phyloP scores from a whole-genome alignment of 2,888 invertebrate species.

The Rhodophaea formosa region DNA sequence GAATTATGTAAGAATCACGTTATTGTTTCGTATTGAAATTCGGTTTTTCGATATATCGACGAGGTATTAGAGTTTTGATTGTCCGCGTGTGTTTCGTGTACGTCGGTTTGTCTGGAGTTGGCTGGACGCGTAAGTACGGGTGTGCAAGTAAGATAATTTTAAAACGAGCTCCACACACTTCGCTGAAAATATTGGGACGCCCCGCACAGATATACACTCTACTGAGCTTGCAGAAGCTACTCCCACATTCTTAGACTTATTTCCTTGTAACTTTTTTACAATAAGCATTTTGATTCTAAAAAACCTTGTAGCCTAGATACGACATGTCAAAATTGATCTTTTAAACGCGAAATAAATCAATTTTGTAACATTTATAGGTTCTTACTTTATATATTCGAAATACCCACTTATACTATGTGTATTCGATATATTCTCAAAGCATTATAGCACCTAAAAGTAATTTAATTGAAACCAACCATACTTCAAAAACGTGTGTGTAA shows the following conservation, averaged over 20 bases:
- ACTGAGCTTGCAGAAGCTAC: not conserved
- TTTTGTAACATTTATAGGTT: no score
- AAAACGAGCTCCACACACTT: slow-evolving; percentile 46
- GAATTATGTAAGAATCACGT: slow-evolving; percentile 74
- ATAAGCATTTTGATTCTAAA: not conserved
- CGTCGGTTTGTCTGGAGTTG: slow-evolving; percentile 38
- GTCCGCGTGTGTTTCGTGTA: slow-evolving; percentile 49
- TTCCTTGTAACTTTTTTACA: not conserved
- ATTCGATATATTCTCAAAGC: no score
- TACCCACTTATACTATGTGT: no score
- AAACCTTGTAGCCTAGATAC: no score
- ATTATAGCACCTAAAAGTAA: not conserved
- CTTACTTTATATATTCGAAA: no score
- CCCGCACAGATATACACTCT: not conserved
- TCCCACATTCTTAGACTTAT: not conserved
- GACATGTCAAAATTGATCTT: no score
- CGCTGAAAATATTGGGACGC: slow-evolving; percentile 10
- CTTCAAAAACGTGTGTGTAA: not conserved
- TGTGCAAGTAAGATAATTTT: slow-evolving; percentile 57
- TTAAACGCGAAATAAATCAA: no score
- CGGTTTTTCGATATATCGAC: slow-evolving; percentile 10
- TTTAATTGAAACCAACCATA: not conserved
- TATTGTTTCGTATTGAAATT: slow-evolving; percentile 56
- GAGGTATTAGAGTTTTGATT: slow-evolving; percentile 4
- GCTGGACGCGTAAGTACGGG: slow-evolving; percentile 63